These are phyloP conservation scores for Euglossa dilemma DNA, from an alignment of 1,140 invertebrate genomes.

Conservation along the genomic window DNA sequence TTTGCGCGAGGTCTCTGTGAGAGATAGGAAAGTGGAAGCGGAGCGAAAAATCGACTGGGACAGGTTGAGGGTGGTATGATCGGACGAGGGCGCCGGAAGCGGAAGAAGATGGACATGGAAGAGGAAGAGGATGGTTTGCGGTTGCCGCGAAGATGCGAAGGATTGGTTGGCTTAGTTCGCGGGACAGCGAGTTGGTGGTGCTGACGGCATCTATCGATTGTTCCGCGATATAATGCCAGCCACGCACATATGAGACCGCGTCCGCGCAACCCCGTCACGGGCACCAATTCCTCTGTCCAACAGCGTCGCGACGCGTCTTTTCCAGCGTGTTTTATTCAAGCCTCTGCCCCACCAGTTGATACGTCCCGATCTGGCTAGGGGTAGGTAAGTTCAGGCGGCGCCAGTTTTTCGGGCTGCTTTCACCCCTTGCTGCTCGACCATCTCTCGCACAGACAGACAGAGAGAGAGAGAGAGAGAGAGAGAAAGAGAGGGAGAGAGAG, in stretches of 20 bases:
- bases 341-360: constrained; percentile 43
- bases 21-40: no score
- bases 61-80: no score
- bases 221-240: constrained; percentile 75
- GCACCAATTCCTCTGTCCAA: constrained; percentile 59
- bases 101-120: no score
- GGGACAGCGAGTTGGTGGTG: constrained; percentile 65
- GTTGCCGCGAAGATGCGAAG: constrained; percentile 50
- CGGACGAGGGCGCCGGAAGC: no score
- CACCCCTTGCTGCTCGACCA: constrained; percentile 2
- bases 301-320: constrained; percentile 36
- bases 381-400: constrained; percentile 32
- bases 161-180: constrained; percentile 71
- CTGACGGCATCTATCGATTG: constrained; percentile 78
- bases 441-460: background rate
- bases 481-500: no score
- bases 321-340: constrained; percentile 44
- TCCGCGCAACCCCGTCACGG: constrained; percentile 57
- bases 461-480: background rate
- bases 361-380: constrained; percentile 39
- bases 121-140: constrained; percentile 72
- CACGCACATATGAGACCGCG: constrained; percentile 73
- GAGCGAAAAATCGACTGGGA: no score
- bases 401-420: constrained; percentile 30
- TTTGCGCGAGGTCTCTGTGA: no score